Percentiles rank a stretch among this genome's conserved stretches.
Conservation (phyloP, 2,888 invertebrate genomes). For the Apantesis nais region DNA sequence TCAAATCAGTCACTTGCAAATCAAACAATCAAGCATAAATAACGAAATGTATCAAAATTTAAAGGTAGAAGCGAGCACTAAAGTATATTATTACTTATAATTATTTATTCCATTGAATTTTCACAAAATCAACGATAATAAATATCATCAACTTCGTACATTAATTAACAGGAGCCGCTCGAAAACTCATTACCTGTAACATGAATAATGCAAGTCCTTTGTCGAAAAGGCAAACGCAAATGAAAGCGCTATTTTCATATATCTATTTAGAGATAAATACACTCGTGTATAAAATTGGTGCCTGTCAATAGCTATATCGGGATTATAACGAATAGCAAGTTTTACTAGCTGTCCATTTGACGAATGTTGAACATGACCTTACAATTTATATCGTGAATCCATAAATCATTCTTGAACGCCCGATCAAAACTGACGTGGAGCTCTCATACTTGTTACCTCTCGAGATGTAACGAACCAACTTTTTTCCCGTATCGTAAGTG, state of each 20-base stretch:
- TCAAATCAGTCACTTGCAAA: too few species aligned
- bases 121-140: background rate
- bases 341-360: constrained; percentile 74
- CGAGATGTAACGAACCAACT: constrained; percentile 62
- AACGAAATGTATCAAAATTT: background rate
- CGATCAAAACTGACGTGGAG: constrained; percentile 78
- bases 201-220: constrained; percentile 2
- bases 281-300: constrained; percentile 55
- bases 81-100: background rate
- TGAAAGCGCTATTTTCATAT: constrained; percentile 12
- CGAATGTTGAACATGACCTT: constrained; percentile 77
- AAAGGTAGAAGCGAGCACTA: background rate
- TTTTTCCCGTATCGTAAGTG: constrained; percentile 67
- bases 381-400: constrained; percentile 71
- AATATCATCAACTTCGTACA: constrained; percentile 3
- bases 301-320: constrained; percentile 66
- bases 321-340: constrained; percentile 72
- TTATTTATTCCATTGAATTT: background rate
- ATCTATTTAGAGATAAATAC: constrained; percentile 42
- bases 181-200: background rate
- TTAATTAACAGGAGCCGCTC: background rate
- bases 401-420: constrained; percentile 77
- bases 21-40: too few species aligned
- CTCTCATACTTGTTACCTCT: constrained; percentile 70
- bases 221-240: constrained; percentile 3